These are phyloP conservation scores for Machaerirhynchus nigripectus DNA, from an alignment of 2,113 vertebrate species.

Conservation along the genomic window DNA sequence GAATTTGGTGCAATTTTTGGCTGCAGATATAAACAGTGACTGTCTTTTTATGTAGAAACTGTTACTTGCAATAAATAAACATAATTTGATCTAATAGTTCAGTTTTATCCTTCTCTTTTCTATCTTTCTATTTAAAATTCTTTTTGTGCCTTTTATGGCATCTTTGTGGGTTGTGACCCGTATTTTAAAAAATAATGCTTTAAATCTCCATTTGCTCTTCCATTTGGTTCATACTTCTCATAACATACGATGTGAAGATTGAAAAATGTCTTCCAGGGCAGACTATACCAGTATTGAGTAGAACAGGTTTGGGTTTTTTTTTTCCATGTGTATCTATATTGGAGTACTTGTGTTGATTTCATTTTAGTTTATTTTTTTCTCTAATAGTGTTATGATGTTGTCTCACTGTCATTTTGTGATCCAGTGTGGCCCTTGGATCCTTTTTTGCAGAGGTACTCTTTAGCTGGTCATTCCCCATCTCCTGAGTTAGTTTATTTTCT, in stretches of 20 bases:
- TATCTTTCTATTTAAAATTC: background rate
- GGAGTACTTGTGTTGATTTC: background rate
- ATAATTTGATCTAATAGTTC: background rate
- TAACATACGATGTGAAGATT: background rate
- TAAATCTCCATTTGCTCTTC: background rate
- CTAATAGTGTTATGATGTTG: background rate
- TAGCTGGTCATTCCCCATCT: background rate
- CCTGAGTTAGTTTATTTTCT: background rate
- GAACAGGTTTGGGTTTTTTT: background rate
- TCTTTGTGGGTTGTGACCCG: background rate
- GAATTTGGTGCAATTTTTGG: background rate
- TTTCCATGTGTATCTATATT: accelerated
- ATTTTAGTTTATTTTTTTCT: background rate
- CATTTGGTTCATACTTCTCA: background rate
- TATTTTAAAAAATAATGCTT: background rate
- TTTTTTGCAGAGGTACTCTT: background rate
- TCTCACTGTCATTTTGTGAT: background rate
- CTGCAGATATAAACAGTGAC: background rate
- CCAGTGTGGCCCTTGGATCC: background rate
- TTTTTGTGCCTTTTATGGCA: background rate
- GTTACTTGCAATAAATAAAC: background rate
- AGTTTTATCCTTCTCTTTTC: background rate
- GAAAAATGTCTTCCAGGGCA: background rate
- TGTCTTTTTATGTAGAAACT: background rate
- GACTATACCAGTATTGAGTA: background rate